Evolutionary conservation across 2,113 vertebrate genomes (phyloP).

Genomic region (Galbula dea): DNA sequence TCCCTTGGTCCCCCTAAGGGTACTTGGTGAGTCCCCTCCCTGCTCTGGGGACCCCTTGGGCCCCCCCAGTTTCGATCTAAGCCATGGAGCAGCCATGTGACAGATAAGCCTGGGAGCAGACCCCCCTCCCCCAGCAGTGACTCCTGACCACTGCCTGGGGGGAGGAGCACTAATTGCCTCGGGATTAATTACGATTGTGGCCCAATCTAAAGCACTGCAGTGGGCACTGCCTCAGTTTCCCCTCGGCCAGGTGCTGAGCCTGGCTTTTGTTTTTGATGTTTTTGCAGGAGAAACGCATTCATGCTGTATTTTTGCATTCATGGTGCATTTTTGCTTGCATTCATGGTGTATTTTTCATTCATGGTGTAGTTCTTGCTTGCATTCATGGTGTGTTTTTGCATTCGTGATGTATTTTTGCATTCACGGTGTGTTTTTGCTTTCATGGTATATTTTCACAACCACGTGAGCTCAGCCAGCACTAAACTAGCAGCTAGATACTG

Average conservation of each 20-base stretch:
- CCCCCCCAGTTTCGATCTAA: neutral
- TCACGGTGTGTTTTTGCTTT: neutral
- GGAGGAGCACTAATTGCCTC: neutral
- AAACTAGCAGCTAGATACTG: rapidly evolving
- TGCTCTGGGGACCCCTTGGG: rapidly evolving
- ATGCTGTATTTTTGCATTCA: rapidly evolving
- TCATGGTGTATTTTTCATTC: too few relatives aligned
- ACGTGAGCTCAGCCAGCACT: neutral
- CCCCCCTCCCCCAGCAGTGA: neutral
- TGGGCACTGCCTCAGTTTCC: neutral
- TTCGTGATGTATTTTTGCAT: neutral
- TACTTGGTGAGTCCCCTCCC: rapidly evolving
- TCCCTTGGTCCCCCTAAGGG: too few relatives aligned
- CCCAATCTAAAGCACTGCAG: neutral
- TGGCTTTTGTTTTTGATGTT: rapidly evolving
- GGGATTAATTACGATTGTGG: neutral
- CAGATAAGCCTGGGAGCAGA: neutral
- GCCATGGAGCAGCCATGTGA: rapidly evolving
- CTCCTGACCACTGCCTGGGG: rapidly evolving
- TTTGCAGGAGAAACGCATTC: neutral
- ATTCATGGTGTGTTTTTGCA: neutral
- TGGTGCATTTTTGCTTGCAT: neutral
- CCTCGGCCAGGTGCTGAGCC: rapidly evolving
- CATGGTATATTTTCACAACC: rapidly evolving
- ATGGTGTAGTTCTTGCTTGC: neutral